phyloP scores from a whole-genome alignment of 2,797 vertebrate species.

The Xyrichtys novacula region DNA sequence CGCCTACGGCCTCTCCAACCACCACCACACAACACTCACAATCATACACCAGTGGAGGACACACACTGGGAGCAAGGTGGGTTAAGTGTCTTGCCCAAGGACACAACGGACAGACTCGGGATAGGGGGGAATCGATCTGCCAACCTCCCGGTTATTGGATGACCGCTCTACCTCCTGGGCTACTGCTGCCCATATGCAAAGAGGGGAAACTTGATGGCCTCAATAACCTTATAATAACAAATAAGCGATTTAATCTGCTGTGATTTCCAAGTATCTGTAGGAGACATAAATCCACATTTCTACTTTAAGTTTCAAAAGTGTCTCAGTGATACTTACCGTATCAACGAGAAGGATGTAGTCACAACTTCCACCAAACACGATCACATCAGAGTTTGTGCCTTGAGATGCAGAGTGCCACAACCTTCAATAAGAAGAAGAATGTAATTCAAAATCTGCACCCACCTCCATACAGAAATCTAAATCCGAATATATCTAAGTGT shows the following conservation, averaged over 20 bases:
- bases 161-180: no score
- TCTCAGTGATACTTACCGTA: slow-evolving; percentile 85
- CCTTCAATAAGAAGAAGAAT: slow-evolving; percentile 69
- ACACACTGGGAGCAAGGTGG: no score
- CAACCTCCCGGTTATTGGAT: no score
- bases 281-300: neutral
- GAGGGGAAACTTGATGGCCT: neutral
- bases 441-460: neutral
- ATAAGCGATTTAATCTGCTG: neutral
- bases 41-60: no score
- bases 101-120: no score
- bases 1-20: no score
- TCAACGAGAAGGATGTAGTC: slow-evolving; percentile 94
- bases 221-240: no score
- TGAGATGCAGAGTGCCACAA: slow-evolving; percentile 95
- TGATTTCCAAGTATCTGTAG: neutral
- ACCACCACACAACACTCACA: no score
- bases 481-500: neutral
- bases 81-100: no score
- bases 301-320: neutral
- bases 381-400: slow-evolving; percentile 92
- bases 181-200: no score
- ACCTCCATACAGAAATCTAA: no score
- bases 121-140: no score
- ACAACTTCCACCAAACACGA: slow-evolving; percentile 97